Evolutionary conservation across 2,888 invertebrate species (phyloP), one percentile per base, ranked within the genome.

Genomic region (Ophion ventricosus): DNA sequence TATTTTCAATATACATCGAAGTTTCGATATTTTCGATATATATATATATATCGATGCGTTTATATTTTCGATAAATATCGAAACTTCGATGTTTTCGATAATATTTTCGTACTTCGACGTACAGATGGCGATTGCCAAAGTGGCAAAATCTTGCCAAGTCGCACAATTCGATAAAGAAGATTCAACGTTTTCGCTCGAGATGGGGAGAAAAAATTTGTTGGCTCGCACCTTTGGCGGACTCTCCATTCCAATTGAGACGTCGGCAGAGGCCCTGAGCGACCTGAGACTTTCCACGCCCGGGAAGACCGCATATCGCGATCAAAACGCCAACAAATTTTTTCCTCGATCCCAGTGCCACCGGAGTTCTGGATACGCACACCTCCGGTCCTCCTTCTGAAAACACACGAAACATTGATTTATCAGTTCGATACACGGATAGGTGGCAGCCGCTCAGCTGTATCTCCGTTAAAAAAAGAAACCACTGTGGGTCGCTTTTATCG

Each of bases 241-340:
- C 97, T 40, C 98, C 98, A 90, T 97, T 98, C 97, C 98, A 98
- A 93, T 98, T 98, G 80, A 98, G 95, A 91, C 98, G 97, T 82
- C 98, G 95, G 74, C 97, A 95, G 61, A 98, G 95, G 90, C 98
- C 97, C 92, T 97, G 97, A 0, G 98, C 97, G 82, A 98, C 95
- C 92, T 98, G 97, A 75, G 98, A 98, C 94, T 99, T 99, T 84
- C 98, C 98, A 40, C 98, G 95, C 23, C 98, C 98, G 0, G 98
- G 98, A 83, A 98, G 94, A 23, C 98, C 98, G 56, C 98, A 98
- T 94, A 97, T 96, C 49, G 97, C 97, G 87, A 98, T 97, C 82
- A 98, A 95, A 85, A 97, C 95, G 1, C 97, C 97, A 29, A 96
- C 94, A 89, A 95, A 95, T 89, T 94, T 95, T 14, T 94, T 93